Evolutionary conservation across 2,888 invertebrate genomes (phyloP).

Genomic region (Odiellus spinosus): DNA sequence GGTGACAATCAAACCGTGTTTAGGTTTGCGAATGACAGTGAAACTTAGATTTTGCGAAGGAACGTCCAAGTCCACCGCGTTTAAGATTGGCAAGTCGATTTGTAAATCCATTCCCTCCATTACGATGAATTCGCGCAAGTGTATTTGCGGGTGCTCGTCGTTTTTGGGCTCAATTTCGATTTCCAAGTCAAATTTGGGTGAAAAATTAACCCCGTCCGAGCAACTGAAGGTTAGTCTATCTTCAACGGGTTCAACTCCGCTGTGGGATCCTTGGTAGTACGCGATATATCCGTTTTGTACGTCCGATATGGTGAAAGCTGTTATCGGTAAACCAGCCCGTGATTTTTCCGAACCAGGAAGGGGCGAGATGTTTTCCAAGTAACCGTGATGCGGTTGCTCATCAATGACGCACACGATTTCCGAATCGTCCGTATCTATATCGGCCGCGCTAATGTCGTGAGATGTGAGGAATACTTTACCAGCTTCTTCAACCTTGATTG

Average conservation of each 20-base stretch:
- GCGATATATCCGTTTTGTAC: conserved; percentile 24
- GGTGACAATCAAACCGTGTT: conserved; percentile 26
- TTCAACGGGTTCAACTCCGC: conserved; percentile 26
- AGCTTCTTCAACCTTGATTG: conserved; percentile 26
- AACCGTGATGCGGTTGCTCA: conserved; percentile 27
- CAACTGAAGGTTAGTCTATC: conserved; percentile 28
- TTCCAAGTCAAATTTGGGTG: conserved; percentile 23
- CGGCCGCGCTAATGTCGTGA: conserved; percentile 24
- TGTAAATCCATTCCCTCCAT: conserved; percentile 29
- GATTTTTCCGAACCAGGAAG: conserved; percentile 27
- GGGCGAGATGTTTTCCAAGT: conserved; percentile 28
- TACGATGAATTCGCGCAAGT: conserved; percentile 28
- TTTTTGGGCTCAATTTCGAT: conserved; percentile 28
- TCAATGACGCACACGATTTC: conserved; percentile 27
- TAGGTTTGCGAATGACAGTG: conserved; percentile 21
- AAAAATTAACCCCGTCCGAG: conserved; percentile 28
- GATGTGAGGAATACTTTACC: conserved; percentile 24
- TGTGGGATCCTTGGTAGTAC: conserved; percentile 32
- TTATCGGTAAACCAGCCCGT: conserved; percentile 25
- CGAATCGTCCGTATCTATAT: conserved; percentile 26
- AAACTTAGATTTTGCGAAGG: conserved; percentile 27
- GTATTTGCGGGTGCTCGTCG: conserved; percentile 30
- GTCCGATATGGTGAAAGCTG: conserved; percentile 27
- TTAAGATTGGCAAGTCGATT: conserved; percentile 29
- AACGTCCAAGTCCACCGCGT: conserved; percentile 27